Conservation (phyloP, 30 jellyfish, hydroid and myxozoan species). For the Hydractinia symbiolongicarpus region DNA sequence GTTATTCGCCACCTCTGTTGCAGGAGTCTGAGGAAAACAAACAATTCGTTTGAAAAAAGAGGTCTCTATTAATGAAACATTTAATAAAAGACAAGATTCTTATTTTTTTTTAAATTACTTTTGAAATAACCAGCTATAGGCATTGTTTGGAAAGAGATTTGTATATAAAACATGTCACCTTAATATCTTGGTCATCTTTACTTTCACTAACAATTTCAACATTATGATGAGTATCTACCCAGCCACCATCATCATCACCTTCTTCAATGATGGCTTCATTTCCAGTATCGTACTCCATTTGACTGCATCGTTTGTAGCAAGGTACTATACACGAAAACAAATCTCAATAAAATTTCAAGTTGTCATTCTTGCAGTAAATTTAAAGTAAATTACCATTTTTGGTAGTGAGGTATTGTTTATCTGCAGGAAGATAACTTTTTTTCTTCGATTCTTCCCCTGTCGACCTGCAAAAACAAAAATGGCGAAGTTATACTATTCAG, state of each 20-base stretch:
- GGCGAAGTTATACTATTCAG: too few relatives aligned
- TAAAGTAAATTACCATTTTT: conserved; percentile 66
- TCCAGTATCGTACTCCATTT: conserved; percentile 70
- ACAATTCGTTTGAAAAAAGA: too few relatives aligned
- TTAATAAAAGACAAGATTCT: too few relatives aligned
- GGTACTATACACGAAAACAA: conserved; percentile 48
- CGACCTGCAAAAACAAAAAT: conserved; percentile 44
- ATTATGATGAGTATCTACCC: conserved; percentile 98
- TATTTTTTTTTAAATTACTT: too few relatives aligned
- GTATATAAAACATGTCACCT: conserved; percentile 13
- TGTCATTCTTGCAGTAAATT: neutral
- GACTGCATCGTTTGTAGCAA: conserved; percentile 90
- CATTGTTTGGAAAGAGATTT: neutral
- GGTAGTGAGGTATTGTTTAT: conserved; percentile 80
- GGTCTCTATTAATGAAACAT: too few relatives aligned
- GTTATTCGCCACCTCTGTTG: neutral
- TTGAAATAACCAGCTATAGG: neutral
- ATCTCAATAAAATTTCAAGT: neutral
- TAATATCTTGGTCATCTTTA: conserved; percentile 85
- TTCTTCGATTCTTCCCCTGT: conserved; percentile 86
- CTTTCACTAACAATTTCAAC: conserved; percentile 37
- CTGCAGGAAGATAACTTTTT: conserved; percentile 83
- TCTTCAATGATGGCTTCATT: conserved; percentile 82
- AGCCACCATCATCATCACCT: conserved; percentile 96
- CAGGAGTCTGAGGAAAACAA: too few relatives aligned